Evolutionary conservation across 2,797 vertebrate species (phyloP).

Genomic region (Gallinago solitaria): DNA sequence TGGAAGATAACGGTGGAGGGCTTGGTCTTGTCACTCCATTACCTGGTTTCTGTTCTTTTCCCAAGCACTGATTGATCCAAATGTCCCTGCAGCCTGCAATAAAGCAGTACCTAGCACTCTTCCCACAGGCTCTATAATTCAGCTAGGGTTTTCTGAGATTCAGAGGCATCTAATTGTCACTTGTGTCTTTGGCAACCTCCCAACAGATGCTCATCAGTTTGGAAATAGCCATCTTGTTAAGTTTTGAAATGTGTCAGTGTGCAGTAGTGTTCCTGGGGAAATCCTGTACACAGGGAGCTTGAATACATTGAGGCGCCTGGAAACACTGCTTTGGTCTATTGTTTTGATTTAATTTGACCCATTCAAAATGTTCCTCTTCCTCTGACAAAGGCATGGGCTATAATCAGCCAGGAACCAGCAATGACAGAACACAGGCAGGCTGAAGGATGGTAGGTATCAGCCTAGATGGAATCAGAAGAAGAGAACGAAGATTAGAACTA

Average conservation of each 20-base stretch:
- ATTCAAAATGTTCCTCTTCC: not conserved
- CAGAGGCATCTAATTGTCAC: not conserved
- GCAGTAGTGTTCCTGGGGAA: not conserved
- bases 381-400: not conserved
- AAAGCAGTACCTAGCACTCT: not conserved
- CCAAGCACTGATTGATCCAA: not conserved
- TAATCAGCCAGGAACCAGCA: not conserved
- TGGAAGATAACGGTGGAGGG: not conserved
- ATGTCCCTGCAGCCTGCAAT: not conserved
- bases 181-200: not conserved
- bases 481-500: not conserved
- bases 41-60: not conserved
- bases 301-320: not conserved
- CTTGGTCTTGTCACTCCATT: not conserved
- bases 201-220: not conserved
- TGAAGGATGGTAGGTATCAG: not conserved
- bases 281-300: not conserved
- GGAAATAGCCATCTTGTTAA: not conserved
- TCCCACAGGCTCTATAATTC: not conserved
- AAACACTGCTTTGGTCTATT: not conserved
- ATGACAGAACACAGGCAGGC: not conserved
- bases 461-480: not conserved
- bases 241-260: not conserved
- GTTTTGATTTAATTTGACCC: not conserved
- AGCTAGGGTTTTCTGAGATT: not conserved